These are phyloP conservation scores for Onychomys leucogaster DNA, from an alignment of 2,797 vertebrate species.

Conservation along the genomic window DNA sequence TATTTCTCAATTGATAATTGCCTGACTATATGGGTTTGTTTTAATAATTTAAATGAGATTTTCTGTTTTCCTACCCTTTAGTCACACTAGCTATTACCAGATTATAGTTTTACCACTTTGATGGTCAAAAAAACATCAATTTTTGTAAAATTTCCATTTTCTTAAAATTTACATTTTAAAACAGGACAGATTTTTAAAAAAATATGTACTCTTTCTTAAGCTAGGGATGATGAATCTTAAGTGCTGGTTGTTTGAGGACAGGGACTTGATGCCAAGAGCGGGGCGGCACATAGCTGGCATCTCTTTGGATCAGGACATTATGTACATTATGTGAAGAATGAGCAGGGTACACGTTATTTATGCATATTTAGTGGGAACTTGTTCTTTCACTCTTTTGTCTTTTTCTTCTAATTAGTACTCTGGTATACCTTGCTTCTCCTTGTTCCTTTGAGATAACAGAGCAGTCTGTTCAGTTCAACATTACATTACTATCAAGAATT, in stretches of 20 bases:
- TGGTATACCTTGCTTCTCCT: neutral
- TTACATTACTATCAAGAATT: slow-evolving; percentile 20
- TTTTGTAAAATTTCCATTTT: slow-evolving; percentile 24
- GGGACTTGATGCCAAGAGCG: slow-evolving; percentile 18
- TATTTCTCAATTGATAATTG: neutral
- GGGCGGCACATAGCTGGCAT: neutral
- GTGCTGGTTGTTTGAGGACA: slow-evolving; percentile 30
- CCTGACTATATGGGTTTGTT: neutral
- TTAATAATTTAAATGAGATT: neutral
- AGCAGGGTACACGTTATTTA: neutral
- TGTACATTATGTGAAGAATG: slow-evolving; percentile 15
- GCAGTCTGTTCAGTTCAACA: neutral
- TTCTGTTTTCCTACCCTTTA: neutral
- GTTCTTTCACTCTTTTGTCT: neutral
- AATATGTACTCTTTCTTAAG: slow-evolving; percentile 37
- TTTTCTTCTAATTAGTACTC: neutral
- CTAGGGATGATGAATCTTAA: slow-evolving; percentile 12
- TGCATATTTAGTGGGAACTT: slow-evolving; percentile 24
- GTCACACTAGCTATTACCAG: neutral
- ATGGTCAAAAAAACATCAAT: neutral
- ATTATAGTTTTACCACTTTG: slow-evolving; percentile 1
- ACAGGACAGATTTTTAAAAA: slow-evolving; percentile 39
- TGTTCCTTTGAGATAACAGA: neutral
- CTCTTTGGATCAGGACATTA: slow-evolving; percentile 35
- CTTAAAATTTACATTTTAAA: slow-evolving; percentile 43